phyloP scores from a whole-genome alignment of 2,113 vertebrate genomes.

The Psettodes erumei region DNA sequence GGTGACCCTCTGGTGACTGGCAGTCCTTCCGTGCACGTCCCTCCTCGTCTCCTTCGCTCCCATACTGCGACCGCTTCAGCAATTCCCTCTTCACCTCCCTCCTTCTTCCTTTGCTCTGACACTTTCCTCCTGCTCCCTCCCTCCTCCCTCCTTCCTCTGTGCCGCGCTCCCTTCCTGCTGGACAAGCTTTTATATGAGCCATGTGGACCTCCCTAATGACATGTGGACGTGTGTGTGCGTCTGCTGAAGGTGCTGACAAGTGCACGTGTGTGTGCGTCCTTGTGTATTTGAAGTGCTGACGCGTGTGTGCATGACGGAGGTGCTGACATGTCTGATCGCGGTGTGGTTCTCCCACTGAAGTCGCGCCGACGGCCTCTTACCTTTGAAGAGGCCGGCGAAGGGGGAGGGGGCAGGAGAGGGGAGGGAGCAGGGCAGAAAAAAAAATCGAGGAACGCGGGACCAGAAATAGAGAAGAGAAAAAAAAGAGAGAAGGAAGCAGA shows the following conservation, averaged over 20 bases:
- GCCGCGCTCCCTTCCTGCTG: constrained; percentile 53
- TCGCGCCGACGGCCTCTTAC: constrained; percentile 56
- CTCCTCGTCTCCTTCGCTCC: constrained; percentile 1
- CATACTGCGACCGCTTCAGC: neutral
- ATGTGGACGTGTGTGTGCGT: constrained; percentile 21
- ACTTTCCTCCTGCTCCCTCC: constrained; percentile 1
- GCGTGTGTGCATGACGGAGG: constrained; percentile 39
- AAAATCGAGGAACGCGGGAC: neutral
- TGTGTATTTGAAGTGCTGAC: constrained; percentile 52
- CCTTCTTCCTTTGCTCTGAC: constrained; percentile 1
- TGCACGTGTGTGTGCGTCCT: constrained; percentile 17
- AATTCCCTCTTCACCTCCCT: constrained; percentile 1
- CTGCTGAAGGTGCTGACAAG: constrained; percentile 56
- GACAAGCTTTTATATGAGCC: constrained; percentile 69
- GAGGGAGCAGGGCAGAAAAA: neutral
- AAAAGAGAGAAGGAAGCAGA: neutral
- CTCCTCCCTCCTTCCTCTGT: constrained; percentile 29
- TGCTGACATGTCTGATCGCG: constrained; percentile 69
- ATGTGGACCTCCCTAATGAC: constrained; percentile 73
- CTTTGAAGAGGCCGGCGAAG: constrained; percentile 59
- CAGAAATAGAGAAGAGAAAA: neutral
- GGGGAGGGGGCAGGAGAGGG: neutral
- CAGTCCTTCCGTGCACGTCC: constrained; percentile 36
- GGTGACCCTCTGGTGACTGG: constrained; percentile 35
- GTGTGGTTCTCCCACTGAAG: constrained; percentile 60